Evolutionary conservation across 1,140 invertebrate genomes (phyloP), one percentile per base, ranked within the genome.

Genomic region (Halictus rubicundus): DNA sequence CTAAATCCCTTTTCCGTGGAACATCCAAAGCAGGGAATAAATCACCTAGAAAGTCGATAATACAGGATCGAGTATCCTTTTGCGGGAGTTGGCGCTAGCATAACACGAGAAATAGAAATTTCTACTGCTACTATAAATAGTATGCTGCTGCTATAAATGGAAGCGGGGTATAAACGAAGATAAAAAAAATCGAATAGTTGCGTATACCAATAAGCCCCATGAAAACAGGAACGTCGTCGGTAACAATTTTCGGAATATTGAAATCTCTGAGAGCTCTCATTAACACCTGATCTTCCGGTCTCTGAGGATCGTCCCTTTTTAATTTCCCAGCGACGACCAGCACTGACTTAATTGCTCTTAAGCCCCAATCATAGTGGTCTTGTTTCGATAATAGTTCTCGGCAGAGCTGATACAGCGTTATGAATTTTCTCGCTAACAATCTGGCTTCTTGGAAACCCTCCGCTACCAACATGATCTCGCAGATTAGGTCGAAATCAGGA

Each of bases 171-270:
- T 32, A 32, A 32, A 32, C 5, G 5, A 32, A 32, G 32, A 32
- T 32, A 32, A 23, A 49, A 68, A 25, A 37, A 61, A 16, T 52
- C 12, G 12, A 0, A 64, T n/a, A 42, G 39, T 0, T 65, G 69
- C 68, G 57, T n/a, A 42, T 70, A 92, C 92, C 96, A 96, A 86
- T 97, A 97, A 87, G 99, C 98, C 59, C 97, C 97, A 85, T 96
- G 92, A 99, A 99, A 21, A 99, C 93, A 1, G 97, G 96, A 54
- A 99, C 95, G 91, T 99, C 98, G 93, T 97, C 93, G 21, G 96
- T 95, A n/a, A 98, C 93, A 92, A 99, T 98, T 94, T 99, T 99
- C n/a, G 98, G 97, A 83, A 98, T 94, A 93, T 99, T 99, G 52
- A 99, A 97, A 91, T 99, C 98, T 83, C 98, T 96, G 86, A 99